Percentiles rank a stretch among this genome's conserved stretches.
These are phyloP conservation scores for Salpingus planirostris DNA, from an alignment of 2,888 invertebrate species.

Conservation along the genomic window DNA sequence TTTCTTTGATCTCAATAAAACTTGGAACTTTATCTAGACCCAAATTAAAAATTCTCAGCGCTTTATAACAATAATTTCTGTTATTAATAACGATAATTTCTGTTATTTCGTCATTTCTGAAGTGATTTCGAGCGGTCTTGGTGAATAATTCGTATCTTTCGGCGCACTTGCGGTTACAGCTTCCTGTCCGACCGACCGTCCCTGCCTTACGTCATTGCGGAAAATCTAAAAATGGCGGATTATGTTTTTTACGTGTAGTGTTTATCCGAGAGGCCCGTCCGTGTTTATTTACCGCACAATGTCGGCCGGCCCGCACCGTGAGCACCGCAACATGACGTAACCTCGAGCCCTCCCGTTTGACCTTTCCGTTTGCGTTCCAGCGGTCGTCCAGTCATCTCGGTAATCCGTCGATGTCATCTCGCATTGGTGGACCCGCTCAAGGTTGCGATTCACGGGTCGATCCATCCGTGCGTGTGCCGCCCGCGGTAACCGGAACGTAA, in stretches of 20 bases:
- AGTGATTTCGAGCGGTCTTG: background rate
- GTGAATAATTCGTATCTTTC: too few relatives aligned
- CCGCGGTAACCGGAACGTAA: conserved; percentile 11
- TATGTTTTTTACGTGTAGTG: conserved; percentile 26
- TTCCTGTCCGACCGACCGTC: conserved; percentile 7
- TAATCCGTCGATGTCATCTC: conserved; percentile 30
- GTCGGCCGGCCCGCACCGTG: conserved; percentile 7
- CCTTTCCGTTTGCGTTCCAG: conserved; percentile 15
- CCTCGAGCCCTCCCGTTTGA: conserved; percentile 3
- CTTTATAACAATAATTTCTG: too few relatives aligned
- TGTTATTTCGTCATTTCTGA: background rate
- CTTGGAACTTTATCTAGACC: too few relatives aligned
- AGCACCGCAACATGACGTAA: too few relatives aligned
- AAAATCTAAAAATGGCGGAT: conserved; percentile 27
- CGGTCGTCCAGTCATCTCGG: conserved; percentile 23
- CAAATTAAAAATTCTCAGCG: too few relatives aligned
- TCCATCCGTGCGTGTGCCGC: conserved; percentile 31
- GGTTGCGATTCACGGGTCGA: conserved; percentile 32
- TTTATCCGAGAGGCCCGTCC: conserved; percentile 20
- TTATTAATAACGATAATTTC: too few relatives aligned
- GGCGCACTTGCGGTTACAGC: too few relatives aligned
- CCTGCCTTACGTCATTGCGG: conserved; percentile 23
- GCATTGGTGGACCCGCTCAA: conserved; percentile 30
- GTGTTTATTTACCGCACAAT: conserved; percentile 16
- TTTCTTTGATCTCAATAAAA: too few relatives aligned